phyloP scores from a whole-genome alignment of 2,888 invertebrate species.

The Colostygia pectinataria region DNA sequence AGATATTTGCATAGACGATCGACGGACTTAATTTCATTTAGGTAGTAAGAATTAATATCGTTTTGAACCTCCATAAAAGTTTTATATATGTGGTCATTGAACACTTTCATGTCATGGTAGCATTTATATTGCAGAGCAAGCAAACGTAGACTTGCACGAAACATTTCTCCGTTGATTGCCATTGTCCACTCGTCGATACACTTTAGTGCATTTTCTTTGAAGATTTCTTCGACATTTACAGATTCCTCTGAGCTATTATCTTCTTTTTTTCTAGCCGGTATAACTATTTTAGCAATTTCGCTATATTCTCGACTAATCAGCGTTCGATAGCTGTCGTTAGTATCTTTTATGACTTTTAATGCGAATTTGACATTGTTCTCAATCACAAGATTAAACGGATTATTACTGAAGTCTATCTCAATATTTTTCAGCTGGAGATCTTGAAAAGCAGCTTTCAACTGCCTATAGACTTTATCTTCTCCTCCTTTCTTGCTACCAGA shows the following conservation, averaged over 20 bases:
- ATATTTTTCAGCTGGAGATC: constrained; percentile 66
- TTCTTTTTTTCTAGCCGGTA: constrained; percentile 61
- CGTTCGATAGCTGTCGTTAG: constrained; percentile 58
- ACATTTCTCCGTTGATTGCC: constrained; percentile 82
- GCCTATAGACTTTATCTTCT: constrained; percentile 68
- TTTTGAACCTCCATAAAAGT: constrained; percentile 71
- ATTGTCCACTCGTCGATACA: constrained; percentile 83
- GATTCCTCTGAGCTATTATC: constrained; percentile 54
- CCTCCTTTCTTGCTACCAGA: constrained; percentile 58
- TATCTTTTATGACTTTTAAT: constrained; percentile 61
- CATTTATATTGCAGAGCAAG: constrained; percentile 63
- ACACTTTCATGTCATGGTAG: constrained; percentile 67
- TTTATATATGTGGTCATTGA: constrained; percentile 66
- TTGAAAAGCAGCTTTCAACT: constrained; percentile 59
- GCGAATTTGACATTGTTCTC: constrained; percentile 72
- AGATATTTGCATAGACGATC: constrained; percentile 76
- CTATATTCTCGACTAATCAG: constrained; percentile 63
- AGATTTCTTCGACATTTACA: constrained; percentile 58
- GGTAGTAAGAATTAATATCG: constrained; percentile 70
- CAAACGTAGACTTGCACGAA: constrained; percentile 72
- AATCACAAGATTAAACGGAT: constrained; percentile 68
- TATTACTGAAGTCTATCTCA: constrained; percentile 65
- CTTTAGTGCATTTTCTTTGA: constrained; percentile 64
- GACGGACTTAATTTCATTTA: constrained; percentile 74
- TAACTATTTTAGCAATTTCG: constrained; percentile 60